Evolutionary conservation across 2,113 vertebrate species (phyloP), one percentile per base, ranked within the genome.

Genomic region (Chrysemys picta): DNA sequence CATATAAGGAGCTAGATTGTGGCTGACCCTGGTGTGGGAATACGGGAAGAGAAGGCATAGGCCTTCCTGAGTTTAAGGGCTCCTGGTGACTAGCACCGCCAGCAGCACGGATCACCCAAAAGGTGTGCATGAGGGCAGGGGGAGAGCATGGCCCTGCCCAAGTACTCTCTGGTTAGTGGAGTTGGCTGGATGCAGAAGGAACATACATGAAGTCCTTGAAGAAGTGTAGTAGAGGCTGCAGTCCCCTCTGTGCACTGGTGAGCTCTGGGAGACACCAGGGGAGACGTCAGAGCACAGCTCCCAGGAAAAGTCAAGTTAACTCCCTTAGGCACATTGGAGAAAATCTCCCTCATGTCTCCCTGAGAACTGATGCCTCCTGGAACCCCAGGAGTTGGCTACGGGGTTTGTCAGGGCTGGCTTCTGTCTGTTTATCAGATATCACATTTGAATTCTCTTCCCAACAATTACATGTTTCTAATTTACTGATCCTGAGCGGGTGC

Each of bases 401-500:
- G 1, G 1, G 17, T 1, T 80, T 11, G 5, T 53, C 76, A 86
- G 72, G 45, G 2, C 16, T 10, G 16, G 47, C 24, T 4, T 59
- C 49, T 88, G 86, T 82, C 57, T 95, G 0, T 88, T 94, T 95
- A 89, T 93, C 72, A 25, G 38, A 2, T 47, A 59, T 29, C 69
- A 56, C 78, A 90, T n/a, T 82, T 89, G 80, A 90, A 89, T 57
- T 80, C 52, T 79, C n/a, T 35, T 89, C 31, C 3, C 9, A 35
- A 94, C 82, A 92, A 4, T 84, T 95, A 96, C 91, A 95, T 96
- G 95, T 96, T 94, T 96, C 93, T 91, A 90, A 95, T 95, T 95
- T 95, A 93, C 85, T n/a, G 19, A 92, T 93, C 89, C 94, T 89
- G 90, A 93, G 87, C 72, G 85, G 76, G 10, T 53, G 50, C 90